Conservation (phyloP, 53 echinoderm and acorn worm genomes). For the Paelopatides confundens region DNA sequence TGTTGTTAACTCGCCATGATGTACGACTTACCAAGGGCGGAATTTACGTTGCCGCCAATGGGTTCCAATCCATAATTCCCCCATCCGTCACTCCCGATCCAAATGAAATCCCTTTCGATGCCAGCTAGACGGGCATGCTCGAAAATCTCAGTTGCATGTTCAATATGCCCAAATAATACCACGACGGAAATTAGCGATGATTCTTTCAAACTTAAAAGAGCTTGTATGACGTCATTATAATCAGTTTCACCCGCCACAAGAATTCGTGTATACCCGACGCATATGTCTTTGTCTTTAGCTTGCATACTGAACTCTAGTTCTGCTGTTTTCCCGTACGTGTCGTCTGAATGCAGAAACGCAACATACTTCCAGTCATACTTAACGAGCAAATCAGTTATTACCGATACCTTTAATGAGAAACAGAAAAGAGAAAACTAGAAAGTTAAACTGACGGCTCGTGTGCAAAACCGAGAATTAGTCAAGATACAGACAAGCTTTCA, state of each 20-base stretch:
- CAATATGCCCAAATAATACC: constrained; percentile 84
- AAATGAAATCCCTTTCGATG: constrained; percentile 77
- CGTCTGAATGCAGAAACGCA: constrained; percentile 91
- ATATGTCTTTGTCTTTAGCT: constrained; percentile 67
- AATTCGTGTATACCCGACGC: constrained; percentile 73
- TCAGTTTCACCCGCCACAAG: constrained; percentile 41
- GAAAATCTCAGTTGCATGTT: constrained; percentile 74
- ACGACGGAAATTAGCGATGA: constrained; percentile 62
- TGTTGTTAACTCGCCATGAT: no score
- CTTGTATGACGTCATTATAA: not conserved
- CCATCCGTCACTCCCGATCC: constrained; percentile 99
- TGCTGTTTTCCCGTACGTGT: constrained; percentile 89
- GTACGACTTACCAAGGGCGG: constrained; percentile 80
- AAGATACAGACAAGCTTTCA: no score
- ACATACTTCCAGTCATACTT: constrained; percentile 91
- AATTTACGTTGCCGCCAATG: constrained; percentile 63
- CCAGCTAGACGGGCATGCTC: constrained; percentile 56
- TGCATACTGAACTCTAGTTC: constrained; percentile 65
- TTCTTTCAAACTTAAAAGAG: not conserved
- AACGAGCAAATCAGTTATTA: constrained; percentile 76
- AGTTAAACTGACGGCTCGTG: no score
- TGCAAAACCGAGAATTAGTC: no score
- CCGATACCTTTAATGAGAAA: constrained; percentile 59
- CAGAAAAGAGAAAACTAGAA: no score
- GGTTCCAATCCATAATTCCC: constrained; percentile 86